Base-by-base conservation (phyloP, 1,140 invertebrate genomes). In the Chelonus insularis region DNA sequence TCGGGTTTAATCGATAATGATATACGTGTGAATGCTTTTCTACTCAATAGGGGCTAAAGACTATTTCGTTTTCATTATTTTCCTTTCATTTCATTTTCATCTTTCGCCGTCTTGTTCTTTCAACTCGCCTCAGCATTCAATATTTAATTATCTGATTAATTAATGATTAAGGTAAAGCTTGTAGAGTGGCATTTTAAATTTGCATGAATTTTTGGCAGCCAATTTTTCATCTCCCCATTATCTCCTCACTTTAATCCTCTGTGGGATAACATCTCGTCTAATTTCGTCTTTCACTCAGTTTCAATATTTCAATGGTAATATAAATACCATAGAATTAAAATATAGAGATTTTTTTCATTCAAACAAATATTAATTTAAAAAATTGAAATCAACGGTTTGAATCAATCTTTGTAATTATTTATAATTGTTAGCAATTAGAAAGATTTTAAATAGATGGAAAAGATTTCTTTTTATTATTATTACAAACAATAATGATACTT, bases 271-370 rank as follows among this genome's bases (percentile, higher is more conserved):
- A 16, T 18, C 43, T 21, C 25, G 3, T 29, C 25, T 29, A 29
- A 29, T 29, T 29, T 50, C 20, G 20, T 14, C 18, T 8, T 25
- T 23, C 21, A 7, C 47, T 23, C 20, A 20, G 3, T 50, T 50
- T 50, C 4, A 50, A 21, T 50, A 50, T 50, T 50, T 25, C 21
- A 50, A 25, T 50, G n/a, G 21, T 21, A 9, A 50, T 7, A 25
- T 7, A 50, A 47, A 47, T 4, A 11, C 8, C 18, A 50, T 50
- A 16, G 18, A 50, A 9, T 18, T 5, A 45, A 45, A 45, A 4
- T 45, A 14, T 45, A n/a, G n/a, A n/a, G n/a, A n/a, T n/a, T n/a
- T n/a, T n/a, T n/a, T n/a, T n/a, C n/a, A n/a, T n/a, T n/a, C n/a
- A n/a, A n/a, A n/a, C n/a, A n/a, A n/a, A n/a, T n/a, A n/a, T n/a